A percentile compares a stretch with the other conserved stretches of the same genome.
Conservation (phyloP, 2,113 vertebrate species). For the Mustelus asterias region DNA sequence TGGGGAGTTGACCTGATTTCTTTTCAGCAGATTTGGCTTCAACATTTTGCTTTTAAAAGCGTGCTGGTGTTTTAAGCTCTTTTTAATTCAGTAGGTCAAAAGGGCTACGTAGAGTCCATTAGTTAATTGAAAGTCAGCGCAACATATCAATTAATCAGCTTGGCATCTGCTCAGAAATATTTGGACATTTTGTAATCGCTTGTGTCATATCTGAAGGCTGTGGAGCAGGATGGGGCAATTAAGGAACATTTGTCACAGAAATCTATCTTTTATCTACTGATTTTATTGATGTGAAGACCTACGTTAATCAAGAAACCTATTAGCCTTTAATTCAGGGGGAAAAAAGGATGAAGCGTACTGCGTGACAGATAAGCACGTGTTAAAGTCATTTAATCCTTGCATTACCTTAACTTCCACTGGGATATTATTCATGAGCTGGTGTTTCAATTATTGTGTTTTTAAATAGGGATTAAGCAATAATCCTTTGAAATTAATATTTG, state of each 20-base stretch:
- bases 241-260: background rate
- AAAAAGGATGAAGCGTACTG: background rate
- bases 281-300: constrained; percentile 17
- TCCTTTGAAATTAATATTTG: constrained; percentile 20
- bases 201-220: background rate
- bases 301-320: constrained; percentile 14
- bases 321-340: background rate
- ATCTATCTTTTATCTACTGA: constrained; percentile 1
- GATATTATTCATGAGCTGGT: background rate
- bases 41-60: background rate
- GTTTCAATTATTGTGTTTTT: constrained; percentile 17
- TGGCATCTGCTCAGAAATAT: background rate
- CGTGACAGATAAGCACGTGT: background rate
- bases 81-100: constrained; percentile 18
- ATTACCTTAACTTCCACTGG: background rate
- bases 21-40: constrained; percentile 18
- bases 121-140: constrained; percentile 4
- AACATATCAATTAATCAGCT: background rate
- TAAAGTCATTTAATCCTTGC: background rate
- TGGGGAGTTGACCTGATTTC: constrained; percentile 11
- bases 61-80: background rate
- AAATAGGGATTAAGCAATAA: background rate
- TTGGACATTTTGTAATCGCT: background rate
- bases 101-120: background rate
- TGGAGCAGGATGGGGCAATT: background rate